Evolutionary conservation across 2,888 invertebrate genomes (phyloP), one percentile per base, ranked within the genome.

Genomic region (Megaustenia siamemsis): DNA sequence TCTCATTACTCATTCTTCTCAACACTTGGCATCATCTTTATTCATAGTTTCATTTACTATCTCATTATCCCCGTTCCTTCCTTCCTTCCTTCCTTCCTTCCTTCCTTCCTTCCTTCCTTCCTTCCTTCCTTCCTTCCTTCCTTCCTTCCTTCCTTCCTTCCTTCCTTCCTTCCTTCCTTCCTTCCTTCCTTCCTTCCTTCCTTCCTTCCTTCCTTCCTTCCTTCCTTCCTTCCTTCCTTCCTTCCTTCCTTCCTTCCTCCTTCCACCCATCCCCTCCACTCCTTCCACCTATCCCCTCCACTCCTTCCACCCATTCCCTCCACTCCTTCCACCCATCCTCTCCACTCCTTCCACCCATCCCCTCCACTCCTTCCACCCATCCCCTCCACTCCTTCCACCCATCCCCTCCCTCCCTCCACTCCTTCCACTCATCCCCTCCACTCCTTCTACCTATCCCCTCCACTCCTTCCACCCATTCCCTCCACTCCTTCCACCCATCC

Each of bases 231-330:
- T 24, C 60, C 56, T 56, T 5, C 38, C 73, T 12, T 73, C 49
- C 60, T 71, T 45, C 38, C 73, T 82, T 73, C 45, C 38, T 81
- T n/a, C 69, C 73, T 71, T 53, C n/a, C 69, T 69, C 56, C 81
- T 81, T 49, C 40, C 81, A 40, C 73, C 69, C 60, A 40, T 32
- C 53, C 73, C n/a, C 60, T 56, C 73, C 24, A n/a, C n/a, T n/a
- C n/a, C n/a, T n/a, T n/a, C n/a, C n/a, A n/a, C n/a, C n/a, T n/a
- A n/a, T 60, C 60, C n/a, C 24, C n/a, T n/a, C n/a, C 60, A 8
- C 60, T 60, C 60, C 24, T 60, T 21, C 24, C n/a, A 5, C n/a
- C 60, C 18, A 10, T 60, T 24, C 24, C 24, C 24, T 60, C n/a
- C 60, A 8, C n/a, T 60, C 10, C 60, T 5, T 24, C 60, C 24